Percentiles rank a stretch among this genome's conserved stretches.
Evolutionary conservation across 2,888 invertebrate species (phyloP).

Genomic region (Lapara coniferarum): DNA sequence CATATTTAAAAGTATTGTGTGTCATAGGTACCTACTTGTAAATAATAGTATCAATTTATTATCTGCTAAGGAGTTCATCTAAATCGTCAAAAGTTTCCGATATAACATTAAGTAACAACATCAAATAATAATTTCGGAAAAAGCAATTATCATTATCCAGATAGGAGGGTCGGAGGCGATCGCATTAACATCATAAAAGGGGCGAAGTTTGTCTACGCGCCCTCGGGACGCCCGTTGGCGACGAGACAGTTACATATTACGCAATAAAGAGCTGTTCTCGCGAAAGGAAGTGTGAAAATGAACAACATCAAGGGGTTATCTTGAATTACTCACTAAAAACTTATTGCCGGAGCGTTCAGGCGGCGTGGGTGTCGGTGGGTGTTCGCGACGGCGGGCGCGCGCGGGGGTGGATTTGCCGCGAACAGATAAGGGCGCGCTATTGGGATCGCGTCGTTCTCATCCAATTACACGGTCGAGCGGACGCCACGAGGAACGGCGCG

Average conservation of each 20-base stretch:
- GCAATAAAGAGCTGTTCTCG: constrained; percentile 84
- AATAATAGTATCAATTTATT: constrained; percentile 40
- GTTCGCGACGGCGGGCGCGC: constrained; percentile 36
- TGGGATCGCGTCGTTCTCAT: constrained; percentile 83
- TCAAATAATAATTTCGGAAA: constrained; percentile 83
- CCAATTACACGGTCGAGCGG: constrained; percentile 84
- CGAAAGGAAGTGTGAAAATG: constrained; percentile 84
- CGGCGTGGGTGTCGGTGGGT: constrained; percentile 48
- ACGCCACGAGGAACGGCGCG: constrained; percentile 68
- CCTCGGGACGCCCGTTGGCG: constrained; percentile 78
- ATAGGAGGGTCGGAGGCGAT: constrained; percentile 79
- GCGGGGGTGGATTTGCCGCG: constrained; percentile 76
- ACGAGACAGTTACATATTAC: constrained; percentile 82
- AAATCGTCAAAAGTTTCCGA: constrained; percentile 61
- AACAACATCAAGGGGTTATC: constrained; percentile 84
- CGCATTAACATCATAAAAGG: constrained; percentile 82
- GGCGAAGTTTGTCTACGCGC: constrained; percentile 75
- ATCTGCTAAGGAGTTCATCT: constrained; percentile 63
- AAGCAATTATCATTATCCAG: constrained; percentile 82
- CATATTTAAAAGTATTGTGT: background rate
- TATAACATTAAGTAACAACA: constrained; percentile 76
- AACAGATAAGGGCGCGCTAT: constrained; percentile 83
- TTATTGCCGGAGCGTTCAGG: constrained; percentile 72
- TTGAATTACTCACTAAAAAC: constrained; percentile 84
- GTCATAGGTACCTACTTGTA: background rate